Conservation (phyloP, 2,113 vertebrate genomes). For the Penelope pileata region DNA sequence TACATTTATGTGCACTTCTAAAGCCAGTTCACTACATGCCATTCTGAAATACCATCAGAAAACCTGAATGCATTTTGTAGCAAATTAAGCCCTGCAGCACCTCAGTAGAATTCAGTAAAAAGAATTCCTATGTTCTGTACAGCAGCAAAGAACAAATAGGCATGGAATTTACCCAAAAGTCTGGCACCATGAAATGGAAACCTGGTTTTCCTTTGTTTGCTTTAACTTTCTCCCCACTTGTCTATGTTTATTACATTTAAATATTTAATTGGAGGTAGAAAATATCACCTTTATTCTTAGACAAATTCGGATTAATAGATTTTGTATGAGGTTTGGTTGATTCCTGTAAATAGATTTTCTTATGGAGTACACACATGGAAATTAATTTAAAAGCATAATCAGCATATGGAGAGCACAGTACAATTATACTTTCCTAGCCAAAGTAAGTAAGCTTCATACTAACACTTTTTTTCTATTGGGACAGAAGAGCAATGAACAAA, state of each 20-base stretch:
- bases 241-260: not conserved
- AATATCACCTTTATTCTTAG: not conserved
- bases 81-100: not conserved
- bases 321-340: not conserved
- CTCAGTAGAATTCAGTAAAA: not conserved
- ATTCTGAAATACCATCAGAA: not conserved
- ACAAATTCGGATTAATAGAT: not conserved
- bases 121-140: not conserved
- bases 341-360: not conserved
- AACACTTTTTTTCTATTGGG: not conserved
- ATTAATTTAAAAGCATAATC: not conserved
- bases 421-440: not conserved
- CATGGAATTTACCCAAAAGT: not conserved
- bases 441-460: conserved; percentile 1
- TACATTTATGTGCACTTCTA: not conserved
- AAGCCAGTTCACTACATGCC: not conserved
- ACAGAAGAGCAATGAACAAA: not conserved
- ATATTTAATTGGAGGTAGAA: not conserved
- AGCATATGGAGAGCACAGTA: not conserved
- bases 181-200: not conserved
- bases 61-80: not conserved
- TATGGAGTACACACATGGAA: not conserved
- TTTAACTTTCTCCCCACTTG: not conserved
- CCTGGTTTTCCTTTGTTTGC: not conserved
- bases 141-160: not conserved